Base-by-base conservation (phyloP, 2,113 vertebrate species). In the Pygoscelis antarcticus region DNA sequence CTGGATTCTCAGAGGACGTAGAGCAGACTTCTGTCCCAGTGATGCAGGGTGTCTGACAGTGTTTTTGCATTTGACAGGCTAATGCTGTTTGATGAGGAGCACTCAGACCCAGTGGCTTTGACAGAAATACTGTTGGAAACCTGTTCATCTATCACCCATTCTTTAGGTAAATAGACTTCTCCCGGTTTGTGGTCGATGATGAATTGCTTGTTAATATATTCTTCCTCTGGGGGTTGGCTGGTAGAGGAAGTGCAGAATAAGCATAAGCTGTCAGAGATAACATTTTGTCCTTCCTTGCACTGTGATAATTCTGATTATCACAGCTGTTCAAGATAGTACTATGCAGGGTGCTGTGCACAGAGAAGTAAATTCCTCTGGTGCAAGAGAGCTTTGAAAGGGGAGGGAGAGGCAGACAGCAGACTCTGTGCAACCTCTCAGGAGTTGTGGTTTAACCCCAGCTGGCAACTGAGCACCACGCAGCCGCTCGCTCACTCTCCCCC, bases 121-220 rank as follows among this genome's bases (percentile, higher is more conserved):
- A 97, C 98, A 44, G 99, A 99, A 98, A 99, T 99, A 97, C 98
- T 99, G 68, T 97, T 98, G 77, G 99, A 99, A 93, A 99, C 99
- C 40, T 99, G 99, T 97, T 98, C 98, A 52, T 99, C 99, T 91
- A 98, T 99, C 93, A 99, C 99, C 32, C 97, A 98, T 96, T 99
- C 99, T 97, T 98, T 99, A 98, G 99, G 99, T 99, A 97, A 98
- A 89, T 81, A 8, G 49, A n/a, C 16, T 89, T 93, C 61, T 61
- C 27, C 26, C 22, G 7, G 6, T 84, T 61, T 72, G 34, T 77
- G 44, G 12, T 60, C 13, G 17, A 26, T 22, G n/a, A 47, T 71
- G 2, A 91, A 17, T 77, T 51, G 32, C 40, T 44, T 61, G 15
- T 78, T 81, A 79, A 36, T 58, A 27, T 18, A 2, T 2, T 85